Conservation (phyloP, 2,888 invertebrate species). For the Hesperia comma region DNA sequence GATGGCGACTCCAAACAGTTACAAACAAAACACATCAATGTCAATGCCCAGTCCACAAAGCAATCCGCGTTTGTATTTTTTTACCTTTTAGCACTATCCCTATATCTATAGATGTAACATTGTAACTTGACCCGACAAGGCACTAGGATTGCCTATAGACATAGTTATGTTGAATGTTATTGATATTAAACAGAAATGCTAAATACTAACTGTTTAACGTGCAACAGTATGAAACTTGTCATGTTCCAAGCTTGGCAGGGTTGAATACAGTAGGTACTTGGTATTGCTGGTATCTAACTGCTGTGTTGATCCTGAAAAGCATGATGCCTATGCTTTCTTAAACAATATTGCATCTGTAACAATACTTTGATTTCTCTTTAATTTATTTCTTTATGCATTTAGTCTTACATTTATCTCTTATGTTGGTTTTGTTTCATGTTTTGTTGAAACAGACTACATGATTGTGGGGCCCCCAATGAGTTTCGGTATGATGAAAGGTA, state of each 20-base stretch:
- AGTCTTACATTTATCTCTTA: conserved; percentile 87
- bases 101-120: conserved; percentile 33
- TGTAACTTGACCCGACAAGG: conserved; percentile 37
- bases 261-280: conserved; percentile 58
- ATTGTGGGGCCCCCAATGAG: conserved; percentile 92
- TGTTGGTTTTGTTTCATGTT: conserved; percentile 89
- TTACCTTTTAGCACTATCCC: conserved; percentile 46
- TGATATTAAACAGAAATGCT: conserved; percentile 48
- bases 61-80: conserved; percentile 88
- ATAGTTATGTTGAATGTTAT: conserved; percentile 38
- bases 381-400: conserved; percentile 70
- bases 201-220: conserved; percentile 74
- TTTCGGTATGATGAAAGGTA: conserved; percentile 95
- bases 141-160: conserved; percentile 44
- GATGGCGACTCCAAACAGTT: conserved; percentile 93
- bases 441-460: conserved; percentile 87
- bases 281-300: conserved; percentile 74
- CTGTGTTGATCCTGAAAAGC: conserved; percentile 64
- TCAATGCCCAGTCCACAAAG: conserved; percentile 88
- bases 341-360: conserved; percentile 64
- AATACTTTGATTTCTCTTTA: conserved; percentile 57
- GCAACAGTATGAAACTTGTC: conserved; percentile 60
- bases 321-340: conserved; percentile 72
- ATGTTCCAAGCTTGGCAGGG: conserved; percentile 70
- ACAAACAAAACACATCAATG: conserved; percentile 91